Conservation (phyloP, 2,888 invertebrate genomes). For the Octodonta nipae region DNA sequence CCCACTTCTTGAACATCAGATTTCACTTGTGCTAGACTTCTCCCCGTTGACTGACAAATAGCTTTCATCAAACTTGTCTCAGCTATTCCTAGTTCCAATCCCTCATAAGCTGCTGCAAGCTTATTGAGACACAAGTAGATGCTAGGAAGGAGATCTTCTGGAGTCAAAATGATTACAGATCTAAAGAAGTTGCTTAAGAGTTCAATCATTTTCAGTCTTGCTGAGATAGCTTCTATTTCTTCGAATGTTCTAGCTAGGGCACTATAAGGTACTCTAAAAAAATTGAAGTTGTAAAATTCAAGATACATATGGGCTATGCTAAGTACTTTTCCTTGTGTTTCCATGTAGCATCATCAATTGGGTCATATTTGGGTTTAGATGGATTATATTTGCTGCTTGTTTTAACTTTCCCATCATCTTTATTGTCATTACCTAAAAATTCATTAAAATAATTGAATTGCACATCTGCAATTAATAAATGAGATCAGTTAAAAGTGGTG, state of each 20-base stretch:
- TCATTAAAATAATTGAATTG: too few relatives aligned
- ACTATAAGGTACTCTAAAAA: conserved; percentile 74
- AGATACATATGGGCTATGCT: background rate
- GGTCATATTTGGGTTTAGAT: conserved; percentile 58
- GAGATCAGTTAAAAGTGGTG: too few relatives aligned
- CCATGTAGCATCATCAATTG: conserved; percentile 76
- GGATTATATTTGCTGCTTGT: conserved; percentile 69
- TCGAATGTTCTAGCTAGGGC: conserved; percentile 84
- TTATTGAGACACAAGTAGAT: conserved; percentile 93
- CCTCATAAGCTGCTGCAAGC: conserved; percentile 90
- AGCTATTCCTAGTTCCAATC: conserved; percentile 81
- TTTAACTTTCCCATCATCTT: too few relatives aligned
- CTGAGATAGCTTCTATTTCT: conserved; percentile 72
- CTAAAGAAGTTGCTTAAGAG: conserved; percentile 82
- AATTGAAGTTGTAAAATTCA: background rate
- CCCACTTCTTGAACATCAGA: conserved; percentile 57
- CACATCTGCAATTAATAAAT: too few relatives aligned
- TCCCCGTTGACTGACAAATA: conserved; percentile 77
- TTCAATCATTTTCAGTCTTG: conserved; percentile 81
- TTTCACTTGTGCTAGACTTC: conserved; percentile 72
- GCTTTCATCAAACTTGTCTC: conserved; percentile 91
- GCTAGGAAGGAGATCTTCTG: conserved; percentile 78
- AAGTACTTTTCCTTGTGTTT: conserved; percentile 50
- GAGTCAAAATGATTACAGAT: conserved; percentile 77
- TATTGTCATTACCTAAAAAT: too few relatives aligned